These are phyloP conservation scores for Magallana angulata DNA, from an alignment of 1,140 invertebrate genomes.

Conservation along the genomic window DNA sequence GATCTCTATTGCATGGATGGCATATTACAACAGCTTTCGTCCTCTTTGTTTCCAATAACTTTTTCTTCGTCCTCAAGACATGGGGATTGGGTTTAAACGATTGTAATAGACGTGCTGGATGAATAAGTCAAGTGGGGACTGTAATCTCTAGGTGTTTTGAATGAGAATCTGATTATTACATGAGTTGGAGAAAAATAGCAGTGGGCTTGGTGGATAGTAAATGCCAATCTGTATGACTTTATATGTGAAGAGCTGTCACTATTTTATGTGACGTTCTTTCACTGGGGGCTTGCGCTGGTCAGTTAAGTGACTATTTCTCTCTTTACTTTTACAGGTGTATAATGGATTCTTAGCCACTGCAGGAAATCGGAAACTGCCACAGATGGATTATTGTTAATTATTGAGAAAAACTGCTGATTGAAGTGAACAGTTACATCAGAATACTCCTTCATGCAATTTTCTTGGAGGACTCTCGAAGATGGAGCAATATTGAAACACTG, in stretches of 20 bases:
- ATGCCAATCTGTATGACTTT: neutral
- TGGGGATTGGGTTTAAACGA: neutral
- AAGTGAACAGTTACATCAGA: neutral
- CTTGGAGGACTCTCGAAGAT: slow-evolving; percentile 13
- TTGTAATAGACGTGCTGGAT: neutral
- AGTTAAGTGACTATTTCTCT: neutral
- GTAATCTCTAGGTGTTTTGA: neutral
- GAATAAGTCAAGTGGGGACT: neutral
- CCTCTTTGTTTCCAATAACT: neutral
- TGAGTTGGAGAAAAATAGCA: neutral
- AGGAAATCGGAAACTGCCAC: neutral
- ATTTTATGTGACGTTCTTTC: neutral
- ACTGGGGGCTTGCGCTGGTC: neutral
- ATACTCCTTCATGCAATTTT: slow-evolving; percentile 2
- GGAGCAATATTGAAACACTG: neutral
- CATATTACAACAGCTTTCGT: neutral
- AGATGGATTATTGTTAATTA: neutral
- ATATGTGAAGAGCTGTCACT: neutral
- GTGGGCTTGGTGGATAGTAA: slow-evolving; percentile 5
- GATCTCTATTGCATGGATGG: neutral
- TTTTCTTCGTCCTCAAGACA: neutral
- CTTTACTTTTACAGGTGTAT: slow-evolving; percentile 4
- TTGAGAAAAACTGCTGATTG: slow-evolving; percentile 13
- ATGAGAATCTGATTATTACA: neutral
- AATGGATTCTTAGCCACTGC: neutral